Evolutionary conservation across 2,797 vertebrate species (phyloP).

Genomic region (Etheostoma perlongum): DNA sequence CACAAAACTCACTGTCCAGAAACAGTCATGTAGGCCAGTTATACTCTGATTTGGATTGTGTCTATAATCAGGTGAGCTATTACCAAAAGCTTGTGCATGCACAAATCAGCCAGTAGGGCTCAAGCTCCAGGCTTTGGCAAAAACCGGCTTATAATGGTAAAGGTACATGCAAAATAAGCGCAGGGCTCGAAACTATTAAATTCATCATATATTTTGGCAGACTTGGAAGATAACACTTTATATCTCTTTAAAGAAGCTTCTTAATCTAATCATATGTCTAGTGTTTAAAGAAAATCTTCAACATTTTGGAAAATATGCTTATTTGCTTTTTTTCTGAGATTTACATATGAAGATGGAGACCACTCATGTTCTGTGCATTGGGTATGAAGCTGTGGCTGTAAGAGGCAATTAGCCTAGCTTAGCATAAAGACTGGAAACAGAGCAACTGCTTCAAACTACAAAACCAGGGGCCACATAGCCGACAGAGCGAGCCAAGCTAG

Average conservation of each 20-base stretch:
- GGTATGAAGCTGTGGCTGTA: not conserved
- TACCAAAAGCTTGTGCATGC: constrained; percentile 76
- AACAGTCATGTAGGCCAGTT: constrained; percentile 57
- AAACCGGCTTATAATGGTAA: constrained; percentile 70
- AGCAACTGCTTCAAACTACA: not conserved
- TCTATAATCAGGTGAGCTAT: constrained; percentile 57
- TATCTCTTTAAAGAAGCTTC: constrained; percentile 52
- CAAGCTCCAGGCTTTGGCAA: constrained; percentile 71
- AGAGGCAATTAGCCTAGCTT: constrained; percentile 16
- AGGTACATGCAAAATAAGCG: constrained; percentile 79
- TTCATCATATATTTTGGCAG: constrained; percentile 42
- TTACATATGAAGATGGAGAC: constrained; percentile 12
- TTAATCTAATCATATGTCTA: constrained; percentile 56
- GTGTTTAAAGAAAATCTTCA: constrained; percentile 30
- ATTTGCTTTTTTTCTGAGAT: constrained; percentile 11
- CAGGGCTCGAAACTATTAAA: constrained; percentile 46
- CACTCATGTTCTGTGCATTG: not conserved
- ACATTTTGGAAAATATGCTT: constrained; percentile 27
- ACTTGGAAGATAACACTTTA: constrained; percentile 52
- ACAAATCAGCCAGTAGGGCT: constrained; percentile 70
- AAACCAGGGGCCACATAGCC: not conserved
- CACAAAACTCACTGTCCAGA: constrained; percentile 66
- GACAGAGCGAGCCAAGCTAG: not conserved
- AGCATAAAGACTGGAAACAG: not conserved
- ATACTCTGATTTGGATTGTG: constrained; percentile 58